These are phyloP conservation scores for Dryocosmus kuriphilus DNA, from an alignment of 2,888 invertebrate genomes.

Conservation along the genomic window DNA sequence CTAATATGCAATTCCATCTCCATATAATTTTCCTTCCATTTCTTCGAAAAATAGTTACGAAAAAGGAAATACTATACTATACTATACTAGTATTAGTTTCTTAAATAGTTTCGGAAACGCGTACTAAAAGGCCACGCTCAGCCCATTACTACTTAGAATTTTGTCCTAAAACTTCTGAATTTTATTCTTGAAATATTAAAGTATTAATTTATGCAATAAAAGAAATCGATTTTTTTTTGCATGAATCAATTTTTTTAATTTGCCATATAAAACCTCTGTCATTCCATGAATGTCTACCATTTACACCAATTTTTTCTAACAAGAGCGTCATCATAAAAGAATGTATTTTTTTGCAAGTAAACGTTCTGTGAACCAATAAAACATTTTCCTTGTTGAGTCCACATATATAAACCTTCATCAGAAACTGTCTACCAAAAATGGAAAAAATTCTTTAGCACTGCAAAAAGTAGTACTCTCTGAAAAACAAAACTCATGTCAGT, in stretches of 20 bases:
- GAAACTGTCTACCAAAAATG: conserved; percentile 24
- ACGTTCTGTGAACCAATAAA: conserved; percentile 4
- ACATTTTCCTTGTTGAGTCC: conserved; percentile 1
- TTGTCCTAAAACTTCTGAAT: no score
- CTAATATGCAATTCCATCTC: no score
- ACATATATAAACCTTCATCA: conserved; percentile 5
- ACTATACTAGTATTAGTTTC: no score
- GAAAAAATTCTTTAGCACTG: conserved; percentile 24
- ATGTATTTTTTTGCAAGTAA: not conserved
- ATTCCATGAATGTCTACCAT: not conserved
- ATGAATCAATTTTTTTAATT: not conserved
- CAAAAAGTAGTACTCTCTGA: conserved; percentile 17
- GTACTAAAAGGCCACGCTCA: no score
- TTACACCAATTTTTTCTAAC: not conserved
- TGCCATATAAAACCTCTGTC: not conserved
- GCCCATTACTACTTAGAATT: no score
- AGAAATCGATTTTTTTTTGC: not conserved
- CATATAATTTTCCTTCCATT: no score
- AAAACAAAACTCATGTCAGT: conserved; percentile 32
- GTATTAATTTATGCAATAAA: no score
- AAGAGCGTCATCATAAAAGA: conserved; percentile 2
- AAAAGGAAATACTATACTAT: no score
- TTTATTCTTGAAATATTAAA: no score
- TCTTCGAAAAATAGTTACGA: no score
- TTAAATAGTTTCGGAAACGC: no score